Conservation (phyloP, 2,113 vertebrate genomes). For the Chaetura pelagica region DNA sequence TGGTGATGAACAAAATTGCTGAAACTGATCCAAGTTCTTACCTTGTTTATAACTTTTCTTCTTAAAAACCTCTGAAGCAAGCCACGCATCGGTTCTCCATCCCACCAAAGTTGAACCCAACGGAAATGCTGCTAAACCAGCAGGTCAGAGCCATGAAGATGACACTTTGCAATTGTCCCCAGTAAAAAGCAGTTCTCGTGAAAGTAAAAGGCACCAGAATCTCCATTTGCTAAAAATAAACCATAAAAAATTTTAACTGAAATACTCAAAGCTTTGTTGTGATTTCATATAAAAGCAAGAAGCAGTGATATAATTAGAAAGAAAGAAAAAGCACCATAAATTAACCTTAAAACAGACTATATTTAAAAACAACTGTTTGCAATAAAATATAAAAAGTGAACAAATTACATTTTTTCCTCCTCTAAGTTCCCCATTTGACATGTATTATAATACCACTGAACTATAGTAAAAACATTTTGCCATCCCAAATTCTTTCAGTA, state of each 20-base stretch:
- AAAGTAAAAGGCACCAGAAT: constrained; percentile 85
- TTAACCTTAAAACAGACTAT: neutral
- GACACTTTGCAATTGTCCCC: constrained; percentile 87
- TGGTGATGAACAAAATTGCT: neutral
- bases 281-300: neutral
- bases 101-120: constrained; percentile 95
- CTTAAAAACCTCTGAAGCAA: constrained; percentile 88
- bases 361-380: neutral
- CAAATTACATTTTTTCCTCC: neutral
- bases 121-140: constrained; percentile 94
- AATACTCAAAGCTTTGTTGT: neutral
- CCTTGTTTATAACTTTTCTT: constrained; percentile 88
- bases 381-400: neutral
- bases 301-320: neutral
- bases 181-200: constrained; percentile 89
- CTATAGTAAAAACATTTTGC: neutral
- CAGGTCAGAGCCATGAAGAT: constrained; percentile 89
- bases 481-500: constrained; percentile 59
- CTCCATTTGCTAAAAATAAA: constrained; percentile 76
- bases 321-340: neutral
- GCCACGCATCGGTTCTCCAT: constrained; percentile 88
- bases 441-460: neutral
- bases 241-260: neutral
- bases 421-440: neutral
- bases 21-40: constrained; percentile 37